Conservation (phyloP, 2,113 vertebrate genomes). For the Colaptes auratus region DNA sequence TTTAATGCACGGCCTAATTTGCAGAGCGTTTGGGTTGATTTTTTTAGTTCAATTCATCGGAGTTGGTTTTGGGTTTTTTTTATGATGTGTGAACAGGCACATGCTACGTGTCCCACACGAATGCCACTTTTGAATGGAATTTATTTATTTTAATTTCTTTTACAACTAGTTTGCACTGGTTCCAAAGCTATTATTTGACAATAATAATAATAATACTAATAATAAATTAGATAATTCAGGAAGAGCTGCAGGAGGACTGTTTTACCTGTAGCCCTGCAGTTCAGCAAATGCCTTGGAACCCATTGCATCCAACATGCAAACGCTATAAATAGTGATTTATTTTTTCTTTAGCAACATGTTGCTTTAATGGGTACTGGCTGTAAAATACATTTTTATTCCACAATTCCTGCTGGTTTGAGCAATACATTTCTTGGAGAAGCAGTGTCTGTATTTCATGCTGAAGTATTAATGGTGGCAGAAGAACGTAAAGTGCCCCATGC, state of each 20-base stretch:
- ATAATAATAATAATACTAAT: neutral
- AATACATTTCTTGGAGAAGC: neutral
- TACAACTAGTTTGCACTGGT: neutral
- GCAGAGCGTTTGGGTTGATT: slow-evolving; percentile 14
- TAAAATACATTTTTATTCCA: neutral
- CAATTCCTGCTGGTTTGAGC: neutral
- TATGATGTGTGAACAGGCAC: neutral
- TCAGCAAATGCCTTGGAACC: neutral
- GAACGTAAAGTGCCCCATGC: fast-evolving
- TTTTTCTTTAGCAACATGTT: neutral
- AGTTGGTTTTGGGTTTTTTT: neutral
- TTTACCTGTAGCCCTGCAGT: neutral
- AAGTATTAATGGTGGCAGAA: neutral
- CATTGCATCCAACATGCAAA: neutral
- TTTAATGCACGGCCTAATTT: slow-evolving; percentile 25
- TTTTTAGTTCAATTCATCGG: slow-evolving; percentile 18
- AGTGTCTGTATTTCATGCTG: neutral
- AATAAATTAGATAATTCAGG: neutral
- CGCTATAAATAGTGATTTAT: neutral
- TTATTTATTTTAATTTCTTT: slow-evolving; percentile 35
- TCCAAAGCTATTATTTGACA: neutral
- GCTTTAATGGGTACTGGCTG: neutral
- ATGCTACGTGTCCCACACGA: fast-evolving
- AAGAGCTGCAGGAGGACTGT: neutral
- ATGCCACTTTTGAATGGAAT: neutral